Base-by-base conservation (phyloP, 2,888 invertebrate genomes). In the Nymphalis c-album region DNA sequence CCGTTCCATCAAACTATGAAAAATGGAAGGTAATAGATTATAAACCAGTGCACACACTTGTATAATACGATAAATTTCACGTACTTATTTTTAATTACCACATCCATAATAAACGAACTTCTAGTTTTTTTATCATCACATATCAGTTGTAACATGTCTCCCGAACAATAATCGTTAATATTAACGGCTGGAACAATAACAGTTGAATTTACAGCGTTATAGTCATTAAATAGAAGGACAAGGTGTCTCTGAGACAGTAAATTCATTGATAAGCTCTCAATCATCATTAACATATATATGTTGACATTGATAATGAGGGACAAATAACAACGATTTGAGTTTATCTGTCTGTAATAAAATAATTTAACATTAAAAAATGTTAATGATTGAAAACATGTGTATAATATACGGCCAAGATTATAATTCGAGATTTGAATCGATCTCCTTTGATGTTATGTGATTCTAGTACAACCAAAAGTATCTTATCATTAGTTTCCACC, bases 111-210 rank as follows among this genome's bases (percentile, higher is more conserved):
- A 66, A 64, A 17, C 6, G 57, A 63, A 13, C 68, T 74, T 72
- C 50, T 65, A 40, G 74, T 4, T 73, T 73, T 22, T 64, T 74
- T 76, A 76, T 78, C 80, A 75, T 73, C 79, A 77, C 78, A 77
- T 83, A 85, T 85, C 85, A 78, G 78, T 63, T 67, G 69, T 60
- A 69, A 76, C 77, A 80, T 84, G 83, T 80, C 80, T 70, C 74
- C 71, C 69, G 62, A 61, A 78, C 82, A 84, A 85, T 88, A 87
- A 88, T 76, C 79, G 85, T 90, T 88, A 86, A 86, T 83, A 83
- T 83, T 84, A 88, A 87, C 85, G 77, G 81, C 76, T 76, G 69
- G 75, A 76, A 84, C 87, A 86, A 86, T 89, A 90, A 87, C 87
- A 80, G 80, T 86, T 83, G 81, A 83, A 88, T 88, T 88, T 86